Evolutionary conservation across 2,797 vertebrate genomes (phyloP), one percentile per base, ranked within the genome.

Genomic region (Selene dorsalis): DNA sequence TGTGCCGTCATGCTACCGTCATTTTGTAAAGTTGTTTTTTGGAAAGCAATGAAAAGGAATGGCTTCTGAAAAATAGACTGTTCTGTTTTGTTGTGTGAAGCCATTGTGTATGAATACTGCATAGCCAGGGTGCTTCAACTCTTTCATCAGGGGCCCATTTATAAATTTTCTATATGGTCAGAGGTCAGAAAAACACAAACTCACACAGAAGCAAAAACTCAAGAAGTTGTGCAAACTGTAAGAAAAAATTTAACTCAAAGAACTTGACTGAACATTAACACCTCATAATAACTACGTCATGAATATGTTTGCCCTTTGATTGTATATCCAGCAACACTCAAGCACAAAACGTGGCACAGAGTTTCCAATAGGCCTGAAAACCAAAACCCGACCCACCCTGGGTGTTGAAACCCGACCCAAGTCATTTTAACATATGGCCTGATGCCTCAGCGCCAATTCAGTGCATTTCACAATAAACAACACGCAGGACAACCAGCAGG

Each of bases 141-240:
- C 18, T 39, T 64, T 73, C 4, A 57, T 60, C 35, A n/a, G 22
- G 52, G 8, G 17, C 22, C 50, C 18, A 41, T 20, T 35, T 52
- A 59, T 58, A 50, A 6, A 64, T 71, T 6, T 52, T 24, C 52
- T 26, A 65, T 50, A 32, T 48, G 52, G 6, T 20, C 68, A 22
- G 67, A 24, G 41, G 30, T 71, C 14, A 32, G 53, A 50, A 32
- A 13, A 59, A 32, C 6, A 28, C 13, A 22, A 69, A 8, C 43
- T 52, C 41, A 72, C 0, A 9, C 26, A 43, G 20, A 52, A 52
- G 35, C 2, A 45, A 26, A 43, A 41, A 61, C 17, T 48, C 30
- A 57, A 22, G 2, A 57, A 63, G 67, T 28, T 39, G 18, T 57
- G 4, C 3, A 48, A 39, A 57, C 38, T 17, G 22, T 7, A 53